Percentiles rank a stretch among this genome's conserved stretches.
These are phyloP conservation scores for Hirtodrosophila histrioides DNA, from an alignment of 2,888 invertebrate species.

Conservation along the genomic window DNA sequence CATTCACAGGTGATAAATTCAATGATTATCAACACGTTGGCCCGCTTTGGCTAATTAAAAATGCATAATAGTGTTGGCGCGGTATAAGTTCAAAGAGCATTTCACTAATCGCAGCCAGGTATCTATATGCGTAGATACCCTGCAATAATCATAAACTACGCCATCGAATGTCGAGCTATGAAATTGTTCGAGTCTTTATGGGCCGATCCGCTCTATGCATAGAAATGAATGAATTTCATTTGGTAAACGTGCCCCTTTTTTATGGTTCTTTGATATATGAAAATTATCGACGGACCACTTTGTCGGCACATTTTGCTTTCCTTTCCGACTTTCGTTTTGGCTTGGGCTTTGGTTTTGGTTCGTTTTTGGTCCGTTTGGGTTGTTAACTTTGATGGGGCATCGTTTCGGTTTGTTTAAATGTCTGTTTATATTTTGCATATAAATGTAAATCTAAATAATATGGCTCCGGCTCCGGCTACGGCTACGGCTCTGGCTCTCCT, in stretches of 20 bases:
- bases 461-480: not conserved
- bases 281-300: constrained; percentile 66
- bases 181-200: constrained; percentile 76
- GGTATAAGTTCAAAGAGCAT: constrained; percentile 57
- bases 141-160: constrained; percentile 77
- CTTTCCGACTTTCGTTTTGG: constrained; percentile 56
- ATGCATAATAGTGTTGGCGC: constrained; percentile 60
- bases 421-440: constrained; percentile 72
- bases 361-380: constrained; percentile 32
- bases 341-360: constrained; percentile 12
- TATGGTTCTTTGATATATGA: constrained; percentile 73
- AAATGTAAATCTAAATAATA: constrained; percentile 47
- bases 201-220: constrained; percentile 55
- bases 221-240: constrained; percentile 68
- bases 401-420: constrained; percentile 45
- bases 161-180: constrained; percentile 60
- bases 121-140: constrained; percentile 31
- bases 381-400: constrained; percentile 54
- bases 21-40: constrained; percentile 72
- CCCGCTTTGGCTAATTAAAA: constrained; percentile 66
- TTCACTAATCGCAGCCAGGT: constrained; percentile 57
- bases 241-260: constrained; percentile 65
- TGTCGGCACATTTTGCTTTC: constrained; percentile 74
- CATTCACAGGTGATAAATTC: constrained; percentile 78
- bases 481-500: constrained; percentile 10